Conservation (phyloP, 2,888 invertebrate species). For the Tubulanus polymorphus region DNA sequence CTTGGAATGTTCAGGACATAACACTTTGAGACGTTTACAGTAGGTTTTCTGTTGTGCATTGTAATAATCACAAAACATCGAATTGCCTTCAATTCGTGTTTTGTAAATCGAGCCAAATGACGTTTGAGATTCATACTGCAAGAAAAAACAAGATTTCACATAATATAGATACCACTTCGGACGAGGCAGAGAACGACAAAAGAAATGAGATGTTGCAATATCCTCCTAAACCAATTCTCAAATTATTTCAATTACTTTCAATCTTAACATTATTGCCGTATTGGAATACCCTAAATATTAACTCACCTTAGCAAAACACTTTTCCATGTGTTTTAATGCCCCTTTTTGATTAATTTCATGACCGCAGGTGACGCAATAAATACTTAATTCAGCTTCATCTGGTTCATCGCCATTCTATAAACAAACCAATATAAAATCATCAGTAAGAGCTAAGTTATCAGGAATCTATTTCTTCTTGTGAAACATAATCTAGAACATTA, state of each 20-base stretch:
- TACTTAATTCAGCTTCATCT: slow-evolving; percentile 72
- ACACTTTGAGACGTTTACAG: slow-evolving; percentile 88
- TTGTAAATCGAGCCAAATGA: slow-evolving; percentile 93
- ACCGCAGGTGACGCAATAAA: slow-evolving; percentile 96
- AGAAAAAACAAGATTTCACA: slow-evolving; percentile 21
- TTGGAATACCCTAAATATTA: too few species aligned
- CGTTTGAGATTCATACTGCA: slow-evolving; percentile 87
- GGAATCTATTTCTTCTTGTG: too few species aligned
- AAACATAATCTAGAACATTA: too few species aligned
- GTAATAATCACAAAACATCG: slow-evolving; percentile 97
- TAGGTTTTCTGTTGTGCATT: slow-evolving; percentile 85
- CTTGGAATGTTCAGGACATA: slow-evolving; percentile 97
- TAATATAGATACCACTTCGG: neutral
- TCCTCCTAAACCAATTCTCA: too few species aligned
- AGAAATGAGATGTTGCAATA: neutral
- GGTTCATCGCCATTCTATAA: slow-evolving; percentile 55
- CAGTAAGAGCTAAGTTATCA: neutral
- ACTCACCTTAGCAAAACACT: slow-evolving; percentile 84
- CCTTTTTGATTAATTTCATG: slow-evolving; percentile 89
- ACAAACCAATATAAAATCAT: slow-evolving; percentile 1
- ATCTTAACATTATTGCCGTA: too few species aligned
- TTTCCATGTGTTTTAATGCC: slow-evolving; percentile 95
- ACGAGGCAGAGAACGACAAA: neutral
- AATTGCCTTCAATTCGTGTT: slow-evolving; percentile 89
- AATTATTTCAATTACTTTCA: too few species aligned